These are phyloP conservation scores for Urechis unicinctus DNA, from an alignment of 2,888 invertebrate species.

Conservation along the genomic window DNA sequence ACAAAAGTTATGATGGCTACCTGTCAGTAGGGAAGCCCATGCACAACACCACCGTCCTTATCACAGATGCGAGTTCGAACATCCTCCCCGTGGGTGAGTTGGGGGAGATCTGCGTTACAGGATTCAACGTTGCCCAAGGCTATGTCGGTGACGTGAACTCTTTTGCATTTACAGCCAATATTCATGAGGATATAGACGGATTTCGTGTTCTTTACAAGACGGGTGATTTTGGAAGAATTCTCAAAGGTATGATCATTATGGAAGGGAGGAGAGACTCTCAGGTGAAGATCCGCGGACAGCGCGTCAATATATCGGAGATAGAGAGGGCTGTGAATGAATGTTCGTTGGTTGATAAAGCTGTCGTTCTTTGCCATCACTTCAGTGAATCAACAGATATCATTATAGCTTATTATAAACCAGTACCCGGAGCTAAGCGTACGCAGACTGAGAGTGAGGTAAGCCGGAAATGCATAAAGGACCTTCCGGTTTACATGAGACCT, in stretches of 20 bases:
- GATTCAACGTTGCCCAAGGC: slow-evolving; percentile 70
- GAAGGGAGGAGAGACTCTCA: slow-evolving; percentile 60
- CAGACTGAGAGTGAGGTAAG: slow-evolving; percentile 3
- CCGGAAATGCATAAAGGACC: slow-evolving; percentile 19
- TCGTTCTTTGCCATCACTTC: slow-evolving; percentile 69
- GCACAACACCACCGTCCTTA: slow-evolving; percentile 72
- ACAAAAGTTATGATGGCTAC: slow-evolving; percentile 47
- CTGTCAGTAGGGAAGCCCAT: slow-evolving; percentile 80
- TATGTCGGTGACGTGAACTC: slow-evolving; percentile 59
- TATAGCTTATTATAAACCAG: slow-evolving; percentile 15
- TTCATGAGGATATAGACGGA: slow-evolving; percentile 59
- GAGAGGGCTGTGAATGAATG: slow-evolving; percentile 50
- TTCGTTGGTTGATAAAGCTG: slow-evolving; percentile 64
- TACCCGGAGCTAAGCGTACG: background rate
- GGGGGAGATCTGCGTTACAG: slow-evolving; percentile 69
- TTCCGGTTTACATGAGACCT: slow-evolving; percentile 75
- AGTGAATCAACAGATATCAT: slow-evolving; percentile 14
- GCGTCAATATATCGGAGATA: slow-evolving; percentile 77
- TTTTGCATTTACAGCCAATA: slow-evolving; percentile 35
- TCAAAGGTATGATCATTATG: slow-evolving; percentile 60
- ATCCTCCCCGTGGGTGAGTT: slow-evolving; percentile 66
- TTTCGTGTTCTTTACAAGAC: slow-evolving; percentile 67
- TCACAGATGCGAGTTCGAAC: slow-evolving; percentile 66
- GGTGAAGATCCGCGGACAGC: slow-evolving; percentile 25
- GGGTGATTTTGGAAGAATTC: slow-evolving; percentile 72